Conservation (phyloP, 1,140 invertebrate species). For the Eubasilissa regina region DNA sequence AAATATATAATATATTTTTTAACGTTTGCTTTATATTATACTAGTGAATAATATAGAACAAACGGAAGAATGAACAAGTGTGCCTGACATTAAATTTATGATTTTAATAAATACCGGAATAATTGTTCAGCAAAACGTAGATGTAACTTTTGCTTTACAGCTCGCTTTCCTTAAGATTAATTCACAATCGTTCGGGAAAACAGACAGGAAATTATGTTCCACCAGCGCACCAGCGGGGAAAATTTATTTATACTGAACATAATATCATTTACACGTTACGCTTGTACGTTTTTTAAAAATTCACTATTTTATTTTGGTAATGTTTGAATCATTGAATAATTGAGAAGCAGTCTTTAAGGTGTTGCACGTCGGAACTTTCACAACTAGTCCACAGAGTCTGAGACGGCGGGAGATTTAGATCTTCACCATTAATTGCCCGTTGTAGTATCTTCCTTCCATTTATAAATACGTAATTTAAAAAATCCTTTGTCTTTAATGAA, state of each 20-base stretch:
- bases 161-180: not conserved
- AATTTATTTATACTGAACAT: constrained; percentile 32
- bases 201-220: not conserved
- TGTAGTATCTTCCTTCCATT: not conserved
- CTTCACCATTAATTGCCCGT: constrained; percentile 20
- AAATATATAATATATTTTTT: no score
- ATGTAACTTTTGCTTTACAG: not conserved
- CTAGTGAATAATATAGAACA: not conserved
- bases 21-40: no score
- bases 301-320: not conserved
- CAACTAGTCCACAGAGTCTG: not conserved
- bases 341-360: no score
- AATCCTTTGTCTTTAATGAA: not conserved
- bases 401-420: not conserved
- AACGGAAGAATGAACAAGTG: constrained; percentile 58
- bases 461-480: not conserved
- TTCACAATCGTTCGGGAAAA: constrained; percentile 10
- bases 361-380: not conserved
- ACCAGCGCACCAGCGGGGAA: not conserved
- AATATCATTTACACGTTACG: not conserved
- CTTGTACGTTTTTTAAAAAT: constrained; percentile 19
- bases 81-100: constrained; percentile 59
- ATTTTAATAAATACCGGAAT: constrained; percentile 59
- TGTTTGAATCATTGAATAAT: not conserved
- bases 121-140: constrained; percentile 49